Evolutionary conservation across 2,888 invertebrate genomes (phyloP).

Genomic region (Cenopis cana): DNA sequence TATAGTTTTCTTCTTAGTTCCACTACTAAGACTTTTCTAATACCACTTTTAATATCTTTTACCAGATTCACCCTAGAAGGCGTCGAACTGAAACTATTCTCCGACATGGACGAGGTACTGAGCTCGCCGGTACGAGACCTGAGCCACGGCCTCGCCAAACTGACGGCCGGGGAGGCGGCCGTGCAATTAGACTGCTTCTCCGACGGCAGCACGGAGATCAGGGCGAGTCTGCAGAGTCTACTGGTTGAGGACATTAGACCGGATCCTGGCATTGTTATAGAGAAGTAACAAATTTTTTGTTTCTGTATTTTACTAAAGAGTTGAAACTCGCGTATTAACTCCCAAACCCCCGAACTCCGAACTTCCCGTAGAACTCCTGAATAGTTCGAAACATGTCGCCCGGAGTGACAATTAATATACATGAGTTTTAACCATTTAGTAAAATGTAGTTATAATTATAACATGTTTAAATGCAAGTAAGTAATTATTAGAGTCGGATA

Average conservation of each 20-base stretch:
- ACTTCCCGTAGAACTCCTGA: too few relatives aligned
- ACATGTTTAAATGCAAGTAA: too few relatives aligned
- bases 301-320: too few relatives aligned
- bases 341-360: too few relatives aligned
- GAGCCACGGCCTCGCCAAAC: slow-evolving; percentile 88
- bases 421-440: too few relatives aligned
- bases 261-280: slow-evolving; percentile 85
- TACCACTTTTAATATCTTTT: neutral
- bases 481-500: too few relatives aligned
- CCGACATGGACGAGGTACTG: slow-evolving; percentile 90
- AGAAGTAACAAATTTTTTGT: slow-evolving; percentile 74
- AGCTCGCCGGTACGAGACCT: slow-evolving; percentile 90
- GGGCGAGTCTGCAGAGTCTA: slow-evolving; percentile 88
- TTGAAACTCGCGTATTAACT: too few relatives aligned
- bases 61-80: slow-evolving; percentile 88
- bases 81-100: slow-evolving; percentile 88
- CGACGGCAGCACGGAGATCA: slow-evolving; percentile 88
- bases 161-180: slow-evolving; percentile 88
- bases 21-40: too few relatives aligned
- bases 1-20: too few relatives aligned
- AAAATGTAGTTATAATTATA: too few relatives aligned
- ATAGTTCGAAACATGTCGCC: too few relatives aligned
- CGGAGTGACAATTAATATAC: too few relatives aligned
- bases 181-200: slow-evolving; percentile 87
- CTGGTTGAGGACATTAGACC: slow-evolving; percentile 90